Conservation (phyloP, 2,113 vertebrate species). For the Ictidomys tridecemlineatus region DNA sequence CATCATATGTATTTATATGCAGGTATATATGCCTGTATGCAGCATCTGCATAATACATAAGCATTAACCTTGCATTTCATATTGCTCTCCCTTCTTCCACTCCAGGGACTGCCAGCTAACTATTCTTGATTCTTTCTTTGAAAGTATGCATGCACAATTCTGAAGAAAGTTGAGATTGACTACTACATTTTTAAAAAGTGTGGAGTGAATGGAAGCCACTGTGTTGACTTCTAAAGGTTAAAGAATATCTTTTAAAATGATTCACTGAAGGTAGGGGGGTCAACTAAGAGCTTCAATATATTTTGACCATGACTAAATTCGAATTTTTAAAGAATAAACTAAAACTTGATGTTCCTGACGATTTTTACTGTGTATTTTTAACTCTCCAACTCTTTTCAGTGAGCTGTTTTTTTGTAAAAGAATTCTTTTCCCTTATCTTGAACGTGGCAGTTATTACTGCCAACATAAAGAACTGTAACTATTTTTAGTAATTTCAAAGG, state of each 20-base stretch:
- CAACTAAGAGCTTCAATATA: neutral
- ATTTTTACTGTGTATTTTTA: neutral
- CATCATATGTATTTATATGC: neutral
- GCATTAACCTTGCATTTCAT: neutral
- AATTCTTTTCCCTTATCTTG: constrained; percentile 20
- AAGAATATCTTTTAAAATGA: neutral
- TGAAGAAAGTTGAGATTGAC: neutral
- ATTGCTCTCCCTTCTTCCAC: neutral
- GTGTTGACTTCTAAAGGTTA: neutral
- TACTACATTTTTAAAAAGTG: neutral
- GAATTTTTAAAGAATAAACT: neutral
- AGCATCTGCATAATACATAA: neutral
- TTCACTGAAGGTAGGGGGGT: neutral
- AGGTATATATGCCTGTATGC: neutral
- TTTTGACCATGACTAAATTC: neutral
- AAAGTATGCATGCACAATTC: neutral
- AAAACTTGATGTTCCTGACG: neutral
- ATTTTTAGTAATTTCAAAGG: constrained; percentile 56
- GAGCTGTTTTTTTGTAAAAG: neutral
- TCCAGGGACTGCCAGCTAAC: neutral
- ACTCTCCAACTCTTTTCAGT: neutral
- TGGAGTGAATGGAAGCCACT: neutral
- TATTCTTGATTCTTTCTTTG: neutral
- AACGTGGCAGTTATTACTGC: neutral
- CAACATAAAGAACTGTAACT: constrained; percentile 13